Base-by-base conservation (phyloP, 2,113 vertebrate genomes). In the Podarcis raffonei region DNA sequence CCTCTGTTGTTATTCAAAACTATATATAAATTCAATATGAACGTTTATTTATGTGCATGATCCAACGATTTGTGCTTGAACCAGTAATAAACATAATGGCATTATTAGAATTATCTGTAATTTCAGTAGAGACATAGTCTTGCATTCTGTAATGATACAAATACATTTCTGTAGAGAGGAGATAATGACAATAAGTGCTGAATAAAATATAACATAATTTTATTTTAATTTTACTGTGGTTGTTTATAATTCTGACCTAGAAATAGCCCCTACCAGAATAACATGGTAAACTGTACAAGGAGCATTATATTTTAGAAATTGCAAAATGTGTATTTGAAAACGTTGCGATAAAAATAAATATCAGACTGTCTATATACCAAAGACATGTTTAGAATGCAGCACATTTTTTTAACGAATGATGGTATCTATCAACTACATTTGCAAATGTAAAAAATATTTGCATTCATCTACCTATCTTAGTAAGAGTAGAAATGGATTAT, bases 361-460 rank as follows among this genome's bases (percentile, higher is more conserved):
- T 30, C 25, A 83, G 15, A 37, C 13, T 23, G n/a, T 32, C 39
- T 71, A 13, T 72, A 72, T 35, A 53, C 42, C 27, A 22, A n/a
- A 84, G n/a, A 53, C n/a, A 69, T 16, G 37, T 76, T 66, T 83
- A 69, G n/a, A 66, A 68, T 88, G 42, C 48, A 37, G 0, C 12
- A 15, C 5, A 71, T 81, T 88, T 20, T 82, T 88, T 82, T 27
- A 66, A 48, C 32, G 81, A 83, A 76, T 68, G 59, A 32, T 32
- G 4, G 23, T 42, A 42, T 42, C 37, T 72, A 84, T 86, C 25
- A 86, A 77, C 30, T 13, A 27, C 23, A 23, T 83, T 88, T 83
- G 68, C 15, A 84, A 57, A 84, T 78, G n/a, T 3, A 77, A 83
- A 89, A 48, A 77, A n/a, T 57, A n/a, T 62, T 82, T 75, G n/a